These are phyloP conservation scores for Lonchura striata DNA, from an alignment of 2,113 vertebrate genomes.

Conservation along the genomic window DNA sequence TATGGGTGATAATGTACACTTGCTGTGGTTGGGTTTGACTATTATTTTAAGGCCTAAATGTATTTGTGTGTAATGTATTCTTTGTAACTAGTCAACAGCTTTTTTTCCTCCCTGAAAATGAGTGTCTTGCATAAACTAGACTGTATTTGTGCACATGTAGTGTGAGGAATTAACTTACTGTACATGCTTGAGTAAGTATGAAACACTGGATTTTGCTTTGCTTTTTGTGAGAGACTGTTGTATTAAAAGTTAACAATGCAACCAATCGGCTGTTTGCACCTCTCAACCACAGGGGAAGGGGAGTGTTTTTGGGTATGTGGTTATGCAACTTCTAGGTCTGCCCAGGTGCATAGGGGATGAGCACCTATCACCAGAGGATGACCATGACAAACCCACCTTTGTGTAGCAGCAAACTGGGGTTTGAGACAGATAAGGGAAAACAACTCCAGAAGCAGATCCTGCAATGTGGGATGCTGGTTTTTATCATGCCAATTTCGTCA, in stretches of 20 bases:
- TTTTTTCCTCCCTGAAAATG: neutral
- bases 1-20: neutral
- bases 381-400: neutral
- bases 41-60: neutral
- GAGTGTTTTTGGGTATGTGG: neutral
- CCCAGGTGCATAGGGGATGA: neutral
- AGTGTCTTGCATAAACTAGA: neutral
- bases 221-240: neutral
- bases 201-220: slow-evolving; percentile 49
- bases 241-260: neutral
- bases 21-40: neutral
- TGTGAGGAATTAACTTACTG: neutral
- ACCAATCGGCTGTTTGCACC: rapidly evolving
- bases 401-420: neutral
- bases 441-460: neutral
- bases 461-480: neutral
- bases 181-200: slow-evolving; percentile 18
- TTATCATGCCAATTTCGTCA: neutral
- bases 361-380: neutral
- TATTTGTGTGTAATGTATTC: neutral
- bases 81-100: neutral
- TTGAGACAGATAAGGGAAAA: neutral
- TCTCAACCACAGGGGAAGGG: too few species aligned
- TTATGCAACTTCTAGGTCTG: neutral
- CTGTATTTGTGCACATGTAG: neutral